Evolutionary conservation across 2,113 vertebrate genomes (phyloP).

Genomic region (Myodes glareolus): DNA sequence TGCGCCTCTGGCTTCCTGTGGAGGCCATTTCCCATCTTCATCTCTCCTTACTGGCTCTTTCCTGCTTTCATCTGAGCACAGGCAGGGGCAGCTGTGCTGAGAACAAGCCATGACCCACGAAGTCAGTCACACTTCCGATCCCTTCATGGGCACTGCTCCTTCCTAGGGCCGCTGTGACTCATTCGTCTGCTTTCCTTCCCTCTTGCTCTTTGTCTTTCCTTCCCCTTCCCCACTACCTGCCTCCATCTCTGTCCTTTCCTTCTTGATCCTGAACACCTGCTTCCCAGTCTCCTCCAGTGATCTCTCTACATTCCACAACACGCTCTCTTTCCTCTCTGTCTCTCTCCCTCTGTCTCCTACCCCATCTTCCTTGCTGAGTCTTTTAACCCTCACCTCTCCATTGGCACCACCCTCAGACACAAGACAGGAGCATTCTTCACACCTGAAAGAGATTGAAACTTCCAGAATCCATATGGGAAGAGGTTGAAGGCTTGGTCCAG

Average conservation of each 20-base stretch:
- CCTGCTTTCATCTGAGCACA: not conserved
- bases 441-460: not conserved
- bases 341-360: too few species aligned
- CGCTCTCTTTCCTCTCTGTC: not conserved
- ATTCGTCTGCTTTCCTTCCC: too few species aligned
- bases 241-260: not conserved
- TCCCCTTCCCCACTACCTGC: too few species aligned
- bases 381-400: not conserved
- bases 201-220: too few species aligned
- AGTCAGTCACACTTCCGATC: not conserved
- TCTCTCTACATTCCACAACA: not conserved
- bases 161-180: not conserved
- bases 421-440: not conserved
- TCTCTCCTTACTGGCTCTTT: not conserved
- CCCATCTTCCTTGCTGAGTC: not conserved
- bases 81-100: not conserved
- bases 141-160: not conserved
- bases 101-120: not conserved
- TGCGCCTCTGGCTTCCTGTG: not conserved
- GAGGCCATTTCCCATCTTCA: not conserved
- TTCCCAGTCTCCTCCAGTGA: rapidly evolving
- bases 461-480: not conserved
- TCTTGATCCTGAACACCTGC: not conserved
- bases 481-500: not conserved
- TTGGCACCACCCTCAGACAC: not conserved